Evolutionary conservation across 2,113 vertebrate species (phyloP).

Genomic region (Rousettus leschenaultii): DNA sequence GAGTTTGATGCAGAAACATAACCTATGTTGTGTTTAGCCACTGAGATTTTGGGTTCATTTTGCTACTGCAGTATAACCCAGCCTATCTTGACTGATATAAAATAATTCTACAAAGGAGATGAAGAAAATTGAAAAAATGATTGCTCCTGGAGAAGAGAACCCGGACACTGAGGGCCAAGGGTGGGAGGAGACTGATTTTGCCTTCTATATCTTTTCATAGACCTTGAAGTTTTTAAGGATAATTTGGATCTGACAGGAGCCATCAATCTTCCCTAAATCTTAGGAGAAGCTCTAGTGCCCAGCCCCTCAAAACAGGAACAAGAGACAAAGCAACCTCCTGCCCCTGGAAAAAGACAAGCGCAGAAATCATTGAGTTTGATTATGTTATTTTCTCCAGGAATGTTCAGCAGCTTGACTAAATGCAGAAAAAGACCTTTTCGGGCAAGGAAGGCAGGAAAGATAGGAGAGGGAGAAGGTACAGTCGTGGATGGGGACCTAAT

Average conservation of each 20-base stretch:
- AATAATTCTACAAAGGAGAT: not conserved
- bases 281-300: not conserved
- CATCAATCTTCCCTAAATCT: not conserved
- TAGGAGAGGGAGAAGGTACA: not conserved
- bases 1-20: not conserved
- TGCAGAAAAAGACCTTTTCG: not conserved
- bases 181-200: not conserved
- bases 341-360: not conserved
- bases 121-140: not conserved
- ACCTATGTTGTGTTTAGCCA: not conserved
- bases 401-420: not conserved
- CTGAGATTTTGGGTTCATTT: not conserved
- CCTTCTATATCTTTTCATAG: not conserved
- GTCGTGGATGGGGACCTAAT: too few relatives aligned
- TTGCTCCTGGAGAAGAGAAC: not conserved
- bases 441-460: not conserved
- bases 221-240: not conserved
- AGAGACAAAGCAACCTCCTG: not conserved
- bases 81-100: not conserved
- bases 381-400: not conserved
- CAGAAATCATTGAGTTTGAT: not conserved
- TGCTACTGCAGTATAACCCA: not conserved
- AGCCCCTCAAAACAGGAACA: not conserved
- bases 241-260: not conserved
- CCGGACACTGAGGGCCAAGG: not conserved